Percentiles rank a stretch among this genome's conserved stretches.
These are phyloP conservation scores for Andinoacara biseriatus DNA, from an alignment of 2,113 vertebrate genomes.

Conservation along the genomic window DNA sequence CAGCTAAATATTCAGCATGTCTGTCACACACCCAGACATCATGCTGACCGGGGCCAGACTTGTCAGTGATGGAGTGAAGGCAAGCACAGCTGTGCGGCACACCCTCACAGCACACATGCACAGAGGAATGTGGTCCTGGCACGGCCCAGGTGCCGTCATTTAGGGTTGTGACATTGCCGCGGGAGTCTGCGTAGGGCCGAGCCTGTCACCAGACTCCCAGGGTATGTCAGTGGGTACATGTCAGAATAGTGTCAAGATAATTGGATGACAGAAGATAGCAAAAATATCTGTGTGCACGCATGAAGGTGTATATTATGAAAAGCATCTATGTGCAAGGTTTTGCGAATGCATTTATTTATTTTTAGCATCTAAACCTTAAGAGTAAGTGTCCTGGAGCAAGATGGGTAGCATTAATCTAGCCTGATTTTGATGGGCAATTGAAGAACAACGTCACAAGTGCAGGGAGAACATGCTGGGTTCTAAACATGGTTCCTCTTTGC, in stretches of 20 bases:
- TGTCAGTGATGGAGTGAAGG: constrained; percentile 27
- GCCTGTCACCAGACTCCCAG: constrained; percentile 22
- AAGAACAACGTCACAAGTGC: neutral
- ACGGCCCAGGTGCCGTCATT: constrained; percentile 25
- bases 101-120: neutral
- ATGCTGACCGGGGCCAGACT: neutral
- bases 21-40: neutral
- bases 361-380: too few species aligned
- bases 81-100: constrained; percentile 43
- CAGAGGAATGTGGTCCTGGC: constrained; percentile 11
- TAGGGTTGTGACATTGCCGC: constrained; percentile 22
- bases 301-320: neutral
- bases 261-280: neutral
- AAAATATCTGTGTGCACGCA: neutral
- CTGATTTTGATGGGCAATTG: rapidly evolving
- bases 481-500: too few species aligned
- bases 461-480: neutral
- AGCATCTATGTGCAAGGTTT: neutral
- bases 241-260: neutral
- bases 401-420: neutral
- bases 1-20: neutral
- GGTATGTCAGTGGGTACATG: neutral
- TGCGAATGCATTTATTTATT: too few species aligned
- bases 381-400: rapidly evolving
- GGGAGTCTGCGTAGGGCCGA: constrained; percentile 28